phyloP scores from a whole-genome alignment of 1,140 invertebrate species.

The Euwallacea similis region DNA sequence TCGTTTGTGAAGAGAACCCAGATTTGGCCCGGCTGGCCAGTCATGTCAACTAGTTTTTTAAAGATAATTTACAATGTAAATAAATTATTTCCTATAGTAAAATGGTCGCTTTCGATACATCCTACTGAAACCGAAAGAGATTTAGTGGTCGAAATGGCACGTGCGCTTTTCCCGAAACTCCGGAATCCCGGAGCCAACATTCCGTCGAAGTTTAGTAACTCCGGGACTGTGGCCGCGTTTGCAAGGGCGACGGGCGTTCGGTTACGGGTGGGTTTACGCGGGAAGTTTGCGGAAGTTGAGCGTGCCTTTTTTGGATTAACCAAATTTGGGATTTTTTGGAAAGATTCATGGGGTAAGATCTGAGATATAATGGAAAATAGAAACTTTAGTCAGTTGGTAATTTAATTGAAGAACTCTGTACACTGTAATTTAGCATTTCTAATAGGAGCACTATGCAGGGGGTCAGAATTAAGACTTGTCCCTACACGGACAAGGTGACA shows the following conservation, averaged over 20 bases:
- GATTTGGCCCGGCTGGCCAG: conserved; percentile 48
- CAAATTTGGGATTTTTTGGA: background rate
- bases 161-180: background rate
- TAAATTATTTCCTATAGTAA: too few species aligned
- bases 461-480: too few species aligned
- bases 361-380: background rate
- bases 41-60: too few species aligned
- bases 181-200: background rate
- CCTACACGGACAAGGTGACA: too few species aligned
- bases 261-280: background rate
- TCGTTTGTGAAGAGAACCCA: conserved; percentile 82
- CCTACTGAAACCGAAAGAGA: too few species aligned
- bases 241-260: background rate
- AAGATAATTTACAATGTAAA: too few species aligned
- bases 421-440: too few species aligned
- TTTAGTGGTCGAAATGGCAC: background rate
- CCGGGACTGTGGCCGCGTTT: background rate
- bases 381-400: background rate
- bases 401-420: background rate
- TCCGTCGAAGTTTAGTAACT: background rate
- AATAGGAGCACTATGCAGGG: too few species aligned
- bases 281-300: background rate
- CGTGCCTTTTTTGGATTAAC: background rate
- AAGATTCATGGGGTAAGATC: background rate
- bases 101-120: too few species aligned